Percentiles rank a stretch among this genome's conserved stretches.
Conservation (phyloP, 2,797 vertebrate genomes). For the Labroides dimidiatus region DNA sequence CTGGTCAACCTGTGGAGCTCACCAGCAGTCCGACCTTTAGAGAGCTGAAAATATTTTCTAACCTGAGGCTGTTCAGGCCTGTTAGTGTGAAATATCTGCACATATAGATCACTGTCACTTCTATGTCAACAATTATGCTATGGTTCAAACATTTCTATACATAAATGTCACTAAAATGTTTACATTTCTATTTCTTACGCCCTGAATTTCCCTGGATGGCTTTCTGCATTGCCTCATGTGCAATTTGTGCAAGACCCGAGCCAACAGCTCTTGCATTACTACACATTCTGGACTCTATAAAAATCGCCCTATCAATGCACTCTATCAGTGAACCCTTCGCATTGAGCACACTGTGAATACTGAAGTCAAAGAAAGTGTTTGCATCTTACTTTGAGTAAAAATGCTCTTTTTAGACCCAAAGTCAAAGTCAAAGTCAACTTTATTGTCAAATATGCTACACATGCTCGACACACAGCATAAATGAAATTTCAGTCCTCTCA, state of each 20-base stretch:
- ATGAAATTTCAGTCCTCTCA: no score
- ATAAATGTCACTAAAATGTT: no score
- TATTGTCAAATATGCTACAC: no score
- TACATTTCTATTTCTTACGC: neutral
- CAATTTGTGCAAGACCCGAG: neutral
- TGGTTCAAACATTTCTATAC: neutral
- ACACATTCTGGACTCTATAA: no score
- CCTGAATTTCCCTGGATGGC: neutral
- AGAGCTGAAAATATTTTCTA: neutral
- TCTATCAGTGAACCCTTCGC: no score
- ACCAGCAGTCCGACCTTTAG: constrained; percentile 31
- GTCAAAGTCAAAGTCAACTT: no score
- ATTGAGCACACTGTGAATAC: no score
- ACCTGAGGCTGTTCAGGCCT: neutral
- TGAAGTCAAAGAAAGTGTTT: no score
- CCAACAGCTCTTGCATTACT: neutral
- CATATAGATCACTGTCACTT: neutral
- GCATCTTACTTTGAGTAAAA: no score
- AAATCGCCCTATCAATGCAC: no score
- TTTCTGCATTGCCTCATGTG: neutral
- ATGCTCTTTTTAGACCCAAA: no score
- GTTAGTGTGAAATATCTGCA: constrained; percentile 18
- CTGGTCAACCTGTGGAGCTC: constrained; percentile 33
- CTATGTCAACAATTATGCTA: neutral
- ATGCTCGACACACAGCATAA: no score